Conservation (phyloP, 2,888 invertebrate species). For the Calephelis perditalis region DNA sequence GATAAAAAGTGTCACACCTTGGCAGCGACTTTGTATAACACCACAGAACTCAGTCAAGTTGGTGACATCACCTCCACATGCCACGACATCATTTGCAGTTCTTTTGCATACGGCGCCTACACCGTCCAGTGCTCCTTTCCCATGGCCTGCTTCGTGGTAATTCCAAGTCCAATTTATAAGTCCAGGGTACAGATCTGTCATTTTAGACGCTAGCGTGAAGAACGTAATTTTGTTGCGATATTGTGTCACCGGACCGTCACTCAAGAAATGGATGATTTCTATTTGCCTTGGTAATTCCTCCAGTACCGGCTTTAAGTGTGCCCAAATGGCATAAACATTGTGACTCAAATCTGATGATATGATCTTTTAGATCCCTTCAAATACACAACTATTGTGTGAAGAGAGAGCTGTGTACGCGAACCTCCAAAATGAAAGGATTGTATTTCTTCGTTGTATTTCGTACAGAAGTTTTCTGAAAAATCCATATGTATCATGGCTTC, state of each 20-base stretch:
- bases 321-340: constrained; percentile 9
- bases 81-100: constrained; percentile 2
- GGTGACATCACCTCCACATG: constrained; percentile 2
- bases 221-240: constrained; percentile 39
- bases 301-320: constrained; percentile 1
- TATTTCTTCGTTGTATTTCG: constrained; percentile 35
- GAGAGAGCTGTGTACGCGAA: constrained; percentile 37
- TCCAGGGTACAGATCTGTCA: neutral
- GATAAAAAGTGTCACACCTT: neutral
- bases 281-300: constrained; percentile 14
- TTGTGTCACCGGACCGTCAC: constrained; percentile 38
- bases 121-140: constrained; percentile 11
- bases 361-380: constrained; percentile 22
- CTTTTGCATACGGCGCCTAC: neutral
- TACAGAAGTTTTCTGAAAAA: constrained; percentile 46
- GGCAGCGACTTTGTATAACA: neutral
- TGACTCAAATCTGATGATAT: constrained; percentile 25
- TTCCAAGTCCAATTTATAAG: constrained; percentile 7
- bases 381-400: constrained; percentile 47
- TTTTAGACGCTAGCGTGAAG: constrained; percentile 32
- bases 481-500: constrained; percentile 29
- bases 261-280: constrained; percentile 38
- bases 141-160: constrained; percentile 7
- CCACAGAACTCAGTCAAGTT: constrained; percentile 4
- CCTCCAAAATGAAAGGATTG: constrained; percentile 47